These are phyloP conservation scores for Drosophila leontia DNA, from an alignment of 1,140 invertebrate genomes.

Conservation along the genomic window DNA sequence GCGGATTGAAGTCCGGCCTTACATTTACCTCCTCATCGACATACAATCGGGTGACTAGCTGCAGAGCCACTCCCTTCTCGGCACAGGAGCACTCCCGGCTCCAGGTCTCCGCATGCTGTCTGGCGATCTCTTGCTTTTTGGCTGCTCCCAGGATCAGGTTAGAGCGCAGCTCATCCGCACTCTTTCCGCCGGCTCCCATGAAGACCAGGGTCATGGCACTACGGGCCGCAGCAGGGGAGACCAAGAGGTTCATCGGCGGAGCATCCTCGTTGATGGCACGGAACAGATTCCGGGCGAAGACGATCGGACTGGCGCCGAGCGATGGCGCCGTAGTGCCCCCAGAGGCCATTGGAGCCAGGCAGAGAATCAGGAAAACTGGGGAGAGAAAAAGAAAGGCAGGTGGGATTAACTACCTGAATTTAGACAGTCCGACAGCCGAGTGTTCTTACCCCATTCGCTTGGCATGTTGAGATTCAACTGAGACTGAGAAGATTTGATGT, in stretches of 20 bases:
- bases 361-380: constrained; percentile 22
- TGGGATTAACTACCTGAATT: neutral
- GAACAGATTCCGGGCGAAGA: constrained; percentile 71
- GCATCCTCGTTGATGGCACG: constrained; percentile 36
- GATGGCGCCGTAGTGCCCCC: constrained; percentile 53
- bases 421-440: neutral
- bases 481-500: neutral
- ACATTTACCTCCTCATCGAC: constrained; percentile 48
- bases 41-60: constrained; percentile 63
- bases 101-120: constrained; percentile 56
- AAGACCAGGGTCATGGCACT: constrained; percentile 68
- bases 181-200: constrained; percentile 55
- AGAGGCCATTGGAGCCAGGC: constrained; percentile 49
- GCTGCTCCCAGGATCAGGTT: constrained; percentile 41
- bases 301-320: constrained; percentile 44
- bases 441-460: constrained; percentile 32
- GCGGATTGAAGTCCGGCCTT: constrained; percentile 45
- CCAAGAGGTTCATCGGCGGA: constrained; percentile 24
- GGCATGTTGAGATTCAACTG: constrained; percentile 43
- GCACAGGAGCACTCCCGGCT: constrained; percentile 47
- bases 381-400: neutral
- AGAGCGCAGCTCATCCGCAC: constrained; percentile 49
- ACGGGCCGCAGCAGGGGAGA: constrained; percentile 58
- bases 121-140: constrained; percentile 54
- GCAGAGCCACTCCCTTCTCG: constrained; percentile 33